Evolutionary conservation across 2,888 invertebrate genomes (phyloP).

Genomic region (Drosophila parthenogenetica): DNA sequence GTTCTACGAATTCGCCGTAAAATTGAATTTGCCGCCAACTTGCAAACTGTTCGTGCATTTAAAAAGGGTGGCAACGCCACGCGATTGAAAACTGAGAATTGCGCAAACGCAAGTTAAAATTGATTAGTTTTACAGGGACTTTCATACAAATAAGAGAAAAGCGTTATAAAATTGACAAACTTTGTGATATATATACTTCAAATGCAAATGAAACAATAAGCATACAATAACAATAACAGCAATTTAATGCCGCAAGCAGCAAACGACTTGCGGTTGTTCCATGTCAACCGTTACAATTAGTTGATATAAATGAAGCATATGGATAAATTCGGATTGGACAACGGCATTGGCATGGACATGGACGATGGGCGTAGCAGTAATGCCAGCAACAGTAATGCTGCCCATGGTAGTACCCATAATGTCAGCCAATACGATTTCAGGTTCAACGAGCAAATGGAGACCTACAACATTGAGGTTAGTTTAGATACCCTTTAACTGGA

Average conservation of each 20-base stretch:
- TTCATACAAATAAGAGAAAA: slow-evolving; percentile 6
- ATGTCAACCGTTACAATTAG: slow-evolving; percentile 42
- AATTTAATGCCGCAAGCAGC: slow-evolving; percentile 19
- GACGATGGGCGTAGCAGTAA: slow-evolving; percentile 55
- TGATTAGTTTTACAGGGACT: slow-evolving; percentile 39
- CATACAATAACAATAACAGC: neutral
- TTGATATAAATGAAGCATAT: slow-evolving; percentile 42
- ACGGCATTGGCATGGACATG: slow-evolving; percentile 53
- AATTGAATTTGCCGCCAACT: neutral
- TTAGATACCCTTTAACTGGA: neutral
- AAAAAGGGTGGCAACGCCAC: slow-evolving; percentile 12
- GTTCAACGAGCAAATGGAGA: slow-evolving; percentile 85
- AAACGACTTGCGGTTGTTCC: slow-evolving; percentile 26
- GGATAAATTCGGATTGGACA: slow-evolving; percentile 37
- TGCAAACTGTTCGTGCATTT: neutral
- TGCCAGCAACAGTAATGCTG: slow-evolving; percentile 26
- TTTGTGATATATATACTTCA: slow-evolving; percentile 26
- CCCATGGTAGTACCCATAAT: slow-evolving; percentile 46
- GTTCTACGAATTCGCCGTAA: neutral
- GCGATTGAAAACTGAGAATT: neutral
- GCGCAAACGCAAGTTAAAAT: slow-evolving; percentile 54
- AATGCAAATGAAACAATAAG: neutral
- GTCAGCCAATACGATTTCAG: slow-evolving; percentile 76
- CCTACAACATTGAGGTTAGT: slow-evolving; percentile 85
- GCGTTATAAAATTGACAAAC: slow-evolving; percentile 6